Base-by-base conservation (phyloP, 2,888 invertebrate genomes). In the Scelioninae gen. 1 region DNA sequence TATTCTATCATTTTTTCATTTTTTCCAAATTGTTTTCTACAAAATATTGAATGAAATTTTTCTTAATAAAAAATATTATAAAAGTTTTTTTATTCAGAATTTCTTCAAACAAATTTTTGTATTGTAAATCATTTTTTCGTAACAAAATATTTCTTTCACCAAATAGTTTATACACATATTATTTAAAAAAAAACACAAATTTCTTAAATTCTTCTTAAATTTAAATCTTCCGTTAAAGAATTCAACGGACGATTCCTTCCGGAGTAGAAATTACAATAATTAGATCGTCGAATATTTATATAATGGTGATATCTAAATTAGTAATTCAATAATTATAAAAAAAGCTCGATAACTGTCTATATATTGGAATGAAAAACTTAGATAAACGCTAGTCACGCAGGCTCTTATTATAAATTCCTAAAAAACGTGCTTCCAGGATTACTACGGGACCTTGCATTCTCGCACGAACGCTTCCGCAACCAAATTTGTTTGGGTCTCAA, bases 381-480 rank as follows among this genome's bases (percentile, higher is more conserved):
- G 38, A 74, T 74, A 66, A 76, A 58, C 32, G 68, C 45, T 47
- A 77, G 65, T 82, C 75, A 82, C 77, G 82, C 58, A 82, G 51
- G 51, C 15, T 10, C 56, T 58, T 63, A 76, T 74, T 72, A 77
- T 43, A 58, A 75, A 49, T 65, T 38, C 40, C 10, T 40, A 79
- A 60, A 77, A 82, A 77, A 68, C 47, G 55, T 63, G 43, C 72
- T 79, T 76, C 65, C 16, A 78, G 32, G 51, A 51, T 77, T 47
- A 29, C 71, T 51, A 29, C 69, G 60, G 66, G 76, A 82, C 83
- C 84, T 81, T 84, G 83, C 76, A 82, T 84, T 85, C 85, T 60
- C 62, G 84, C 83, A 78, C 83, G 83, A 84, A 74, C 56, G 68
- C 77, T 85, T 84, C 77, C 80, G 77, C 77, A 78, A 63, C 83